phyloP scores from a whole-genome alignment of 1,140 invertebrate species.

The Ericerus pela region DNA sequence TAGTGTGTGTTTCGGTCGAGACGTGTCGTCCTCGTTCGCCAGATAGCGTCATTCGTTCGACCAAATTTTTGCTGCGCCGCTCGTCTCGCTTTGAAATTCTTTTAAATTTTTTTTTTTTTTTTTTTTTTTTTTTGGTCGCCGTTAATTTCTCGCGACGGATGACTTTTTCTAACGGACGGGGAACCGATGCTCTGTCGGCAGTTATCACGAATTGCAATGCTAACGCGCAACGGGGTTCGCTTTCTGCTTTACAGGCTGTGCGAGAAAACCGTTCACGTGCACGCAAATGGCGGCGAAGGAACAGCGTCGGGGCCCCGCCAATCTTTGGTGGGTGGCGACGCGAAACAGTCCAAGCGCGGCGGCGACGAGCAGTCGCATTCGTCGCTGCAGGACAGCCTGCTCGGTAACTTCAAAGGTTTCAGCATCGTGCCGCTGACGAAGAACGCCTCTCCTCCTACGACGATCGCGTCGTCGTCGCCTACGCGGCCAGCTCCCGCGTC shows the following conservation, averaged over 20 bases:
- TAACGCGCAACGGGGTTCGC: too few species aligned
- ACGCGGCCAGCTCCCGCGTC: not conserved
- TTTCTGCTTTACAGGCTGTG: not conserved
- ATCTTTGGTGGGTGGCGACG: not conserved
- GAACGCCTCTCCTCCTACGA: conserved; percentile 5
- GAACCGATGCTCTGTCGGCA: too few species aligned
- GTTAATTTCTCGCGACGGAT: too few species aligned
- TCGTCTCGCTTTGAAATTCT: too few species aligned
- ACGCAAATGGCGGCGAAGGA: not conserved
- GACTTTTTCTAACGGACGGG: too few species aligned
- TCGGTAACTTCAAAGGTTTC: conserved; percentile 74
- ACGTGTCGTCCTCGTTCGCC: too few species aligned
- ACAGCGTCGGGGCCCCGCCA: not conserved
- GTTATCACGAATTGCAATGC: too few species aligned
- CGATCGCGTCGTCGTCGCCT: not conserved
- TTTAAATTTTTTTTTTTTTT: too few species aligned
- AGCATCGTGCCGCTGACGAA: conserved; percentile 51
- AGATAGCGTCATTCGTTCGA: too few species aligned
- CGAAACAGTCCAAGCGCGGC: not conserved
- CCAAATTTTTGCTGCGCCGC: too few species aligned
- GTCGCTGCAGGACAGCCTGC: conserved; percentile 34
- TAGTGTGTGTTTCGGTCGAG: too few species aligned
- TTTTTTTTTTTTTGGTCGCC: too few species aligned
- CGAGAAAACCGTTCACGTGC: not conserved
- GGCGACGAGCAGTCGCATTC: not conserved